These are phyloP conservation scores for Anoplopoma fimbria DNA, from an alignment of 2,113 vertebrate species.

Conservation along the genomic window DNA sequence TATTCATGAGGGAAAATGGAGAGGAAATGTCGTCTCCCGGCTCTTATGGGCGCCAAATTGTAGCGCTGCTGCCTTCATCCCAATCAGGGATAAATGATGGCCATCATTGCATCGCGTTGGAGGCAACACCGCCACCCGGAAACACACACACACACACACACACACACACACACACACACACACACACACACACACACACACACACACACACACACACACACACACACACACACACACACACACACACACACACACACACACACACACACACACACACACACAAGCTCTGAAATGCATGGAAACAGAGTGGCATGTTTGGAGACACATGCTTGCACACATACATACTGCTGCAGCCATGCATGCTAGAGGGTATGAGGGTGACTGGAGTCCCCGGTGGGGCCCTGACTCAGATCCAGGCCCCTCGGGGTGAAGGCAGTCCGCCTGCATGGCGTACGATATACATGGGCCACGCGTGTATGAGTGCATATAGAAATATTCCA, in stretches of 20 bases:
- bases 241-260: slow-evolving; percentile 12
- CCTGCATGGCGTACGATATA: not conserved
- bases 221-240: slow-evolving; percentile 6
- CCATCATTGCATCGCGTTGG: slow-evolving; percentile 36
- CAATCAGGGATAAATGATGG: slow-evolving; percentile 81
- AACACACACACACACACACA: slow-evolving; percentile 11
- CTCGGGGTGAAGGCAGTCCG: slow-evolving; percentile 41
- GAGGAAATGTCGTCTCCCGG: slow-evolving; percentile 65
- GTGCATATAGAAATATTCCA: not conserved
- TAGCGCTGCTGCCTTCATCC: slow-evolving; percentile 57
- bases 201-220: slow-evolving; percentile 12
- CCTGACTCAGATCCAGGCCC: slow-evolving; percentile 60
- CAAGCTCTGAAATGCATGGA: slow-evolving; percentile 20
- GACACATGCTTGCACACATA: slow-evolving; percentile 26
- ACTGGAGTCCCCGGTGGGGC: slow-evolving; percentile 8
- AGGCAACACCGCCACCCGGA: slow-evolving; percentile 13
- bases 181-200: slow-evolving; percentile 8
- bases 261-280: slow-evolving; percentile 5
- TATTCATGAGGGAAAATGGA: slow-evolving; percentile 77
- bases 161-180: slow-evolving; percentile 6
- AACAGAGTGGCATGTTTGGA: slow-evolving; percentile 44
- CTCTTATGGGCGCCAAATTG: slow-evolving; percentile 64
- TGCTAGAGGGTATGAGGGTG: slow-evolving; percentile 11
- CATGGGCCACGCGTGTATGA: not conserved
- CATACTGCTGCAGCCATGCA: slow-evolving; percentile 28